A percentile compares a stretch with the other conserved stretches of the same genome.
Evolutionary conservation across 2,888 invertebrate species (phyloP).

Genomic region (Acronicta alni): DNA sequence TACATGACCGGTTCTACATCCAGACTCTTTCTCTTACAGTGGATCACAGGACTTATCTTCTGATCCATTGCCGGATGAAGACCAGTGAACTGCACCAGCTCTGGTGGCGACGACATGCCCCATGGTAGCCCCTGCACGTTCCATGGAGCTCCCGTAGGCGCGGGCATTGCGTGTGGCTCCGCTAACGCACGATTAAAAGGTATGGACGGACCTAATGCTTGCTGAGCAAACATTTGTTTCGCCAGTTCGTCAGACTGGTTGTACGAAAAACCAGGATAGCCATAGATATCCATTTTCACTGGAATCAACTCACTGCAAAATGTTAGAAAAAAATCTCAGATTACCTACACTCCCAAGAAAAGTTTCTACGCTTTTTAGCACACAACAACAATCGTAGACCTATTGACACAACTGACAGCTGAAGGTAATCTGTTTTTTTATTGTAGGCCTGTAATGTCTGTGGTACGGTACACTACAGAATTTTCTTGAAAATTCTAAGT

Average conservation of each 20-base stretch:
- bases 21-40: constrained; percentile 83
- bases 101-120: constrained; percentile 82
- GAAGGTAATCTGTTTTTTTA: background rate
- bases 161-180: constrained; percentile 78
- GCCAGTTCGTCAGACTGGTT: constrained; percentile 78
- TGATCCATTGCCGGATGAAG: constrained; percentile 68
- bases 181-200: constrained; percentile 65
- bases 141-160: constrained; percentile 85
- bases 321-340: constrained; percentile 17
- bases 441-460: too few relatives aligned
- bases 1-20: constrained; percentile 85
- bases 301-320: constrained; percentile 7
- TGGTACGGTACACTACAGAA: constrained; percentile 35
- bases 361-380: constrained; percentile 17
- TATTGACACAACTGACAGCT: constrained; percentile 44
- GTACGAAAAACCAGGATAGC: constrained; percentile 75
- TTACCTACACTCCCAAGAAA: constrained; percentile 16
- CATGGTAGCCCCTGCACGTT: constrained; percentile 87
- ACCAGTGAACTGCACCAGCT: constrained; percentile 84
- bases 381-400: constrained; percentile 46
- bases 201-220: constrained; percentile 70
- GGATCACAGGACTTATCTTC: constrained; percentile 68
- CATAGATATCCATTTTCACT: constrained; percentile 78
- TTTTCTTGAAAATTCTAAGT: constrained; percentile 51
- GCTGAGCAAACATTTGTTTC: constrained; percentile 81